Percentiles rank a stretch among this genome's conserved stretches.
Conservation (phyloP, 2,797 vertebrate genomes). For the Crocodylus rhombifer region DNA sequence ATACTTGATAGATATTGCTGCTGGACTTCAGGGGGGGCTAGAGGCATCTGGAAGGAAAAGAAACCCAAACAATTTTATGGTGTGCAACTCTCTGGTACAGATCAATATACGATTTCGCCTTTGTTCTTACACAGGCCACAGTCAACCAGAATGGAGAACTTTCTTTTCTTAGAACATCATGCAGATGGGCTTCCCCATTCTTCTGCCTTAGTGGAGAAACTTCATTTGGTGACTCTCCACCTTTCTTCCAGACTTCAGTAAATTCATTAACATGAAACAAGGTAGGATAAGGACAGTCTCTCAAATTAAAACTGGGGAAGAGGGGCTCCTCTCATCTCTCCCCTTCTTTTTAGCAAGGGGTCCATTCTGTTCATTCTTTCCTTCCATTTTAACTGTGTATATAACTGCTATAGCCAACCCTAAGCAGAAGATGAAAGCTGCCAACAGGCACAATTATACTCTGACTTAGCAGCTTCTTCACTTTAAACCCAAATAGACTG, state of each 20-base stretch:
- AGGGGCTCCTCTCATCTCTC: not conserved
- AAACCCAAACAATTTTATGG: not conserved
- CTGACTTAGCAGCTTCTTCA: not conserved
- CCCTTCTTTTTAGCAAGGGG: not conserved
- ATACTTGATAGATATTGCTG: constrained; percentile 98
- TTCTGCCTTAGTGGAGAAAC: not conserved
- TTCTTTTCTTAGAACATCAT: not conserved
- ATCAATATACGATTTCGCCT: not conserved
- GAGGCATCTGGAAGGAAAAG: constrained; percentile 80
- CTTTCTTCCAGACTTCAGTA: not conserved
- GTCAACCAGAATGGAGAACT: not conserved
- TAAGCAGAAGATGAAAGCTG: not conserved
- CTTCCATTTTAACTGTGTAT: not conserved
- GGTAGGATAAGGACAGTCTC: not conserved
- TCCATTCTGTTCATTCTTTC: not conserved
- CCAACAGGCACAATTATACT: not conserved
- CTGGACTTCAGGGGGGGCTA: constrained; percentile 95
- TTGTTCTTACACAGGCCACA: not conserved
- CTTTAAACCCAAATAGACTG: not conserved
- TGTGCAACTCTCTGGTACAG: not conserved
- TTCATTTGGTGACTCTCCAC: not conserved
- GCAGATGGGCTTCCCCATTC: not conserved
- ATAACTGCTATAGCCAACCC: not conserved
- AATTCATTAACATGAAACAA: not conserved
- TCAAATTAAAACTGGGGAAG: not conserved